phyloP scores from a whole-genome alignment of 2,888 invertebrate genomes.

The Cynaeus angustus region DNA sequence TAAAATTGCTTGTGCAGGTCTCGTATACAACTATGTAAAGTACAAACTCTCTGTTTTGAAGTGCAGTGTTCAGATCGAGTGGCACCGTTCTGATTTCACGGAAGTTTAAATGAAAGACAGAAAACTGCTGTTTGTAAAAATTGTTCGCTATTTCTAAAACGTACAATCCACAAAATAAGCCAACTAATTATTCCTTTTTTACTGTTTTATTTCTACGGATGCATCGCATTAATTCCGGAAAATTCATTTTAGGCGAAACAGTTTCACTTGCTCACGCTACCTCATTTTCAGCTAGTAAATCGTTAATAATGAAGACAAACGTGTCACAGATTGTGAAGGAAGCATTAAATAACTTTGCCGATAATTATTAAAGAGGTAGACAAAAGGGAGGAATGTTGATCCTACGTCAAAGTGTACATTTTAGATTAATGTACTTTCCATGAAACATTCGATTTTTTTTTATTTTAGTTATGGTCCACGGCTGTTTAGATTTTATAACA shows the following conservation, averaged over 20 bases:
- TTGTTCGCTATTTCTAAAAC: too few relatives aligned
- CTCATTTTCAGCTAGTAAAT: slow-evolving; percentile 40
- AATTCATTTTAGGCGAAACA: slow-evolving; percentile 26
- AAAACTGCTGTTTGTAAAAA: too few relatives aligned
- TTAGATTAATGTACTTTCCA: slow-evolving; percentile 10
- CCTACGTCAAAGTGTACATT: slow-evolving; percentile 23
- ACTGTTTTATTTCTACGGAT: slow-evolving; percentile 20
- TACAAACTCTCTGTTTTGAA: slow-evolving; percentile 3
- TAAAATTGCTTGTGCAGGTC: slow-evolving; percentile 5
- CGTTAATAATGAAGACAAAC: slow-evolving; percentile 45
- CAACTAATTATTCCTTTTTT: too few relatives aligned
- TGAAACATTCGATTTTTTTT: neutral
- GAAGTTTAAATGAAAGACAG: too few relatives aligned
- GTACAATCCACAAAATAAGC: too few relatives aligned
- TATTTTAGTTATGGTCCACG: too few relatives aligned
- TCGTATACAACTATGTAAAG: slow-evolving; percentile 6
- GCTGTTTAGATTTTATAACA: too few relatives aligned
- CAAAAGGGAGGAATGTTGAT: slow-evolving; percentile 31
- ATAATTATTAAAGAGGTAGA: slow-evolving; percentile 44
- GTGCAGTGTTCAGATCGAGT: neutral
- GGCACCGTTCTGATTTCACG: slow-evolving; percentile 3
- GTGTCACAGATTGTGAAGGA: slow-evolving; percentile 37
- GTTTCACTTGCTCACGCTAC: slow-evolving; percentile 30
- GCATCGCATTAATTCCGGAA: slow-evolving; percentile 25
- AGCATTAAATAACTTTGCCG: slow-evolving; percentile 39